Conservation (phyloP, 2,797 vertebrate genomes). For the Sebastes taczanowskii region DNA sequence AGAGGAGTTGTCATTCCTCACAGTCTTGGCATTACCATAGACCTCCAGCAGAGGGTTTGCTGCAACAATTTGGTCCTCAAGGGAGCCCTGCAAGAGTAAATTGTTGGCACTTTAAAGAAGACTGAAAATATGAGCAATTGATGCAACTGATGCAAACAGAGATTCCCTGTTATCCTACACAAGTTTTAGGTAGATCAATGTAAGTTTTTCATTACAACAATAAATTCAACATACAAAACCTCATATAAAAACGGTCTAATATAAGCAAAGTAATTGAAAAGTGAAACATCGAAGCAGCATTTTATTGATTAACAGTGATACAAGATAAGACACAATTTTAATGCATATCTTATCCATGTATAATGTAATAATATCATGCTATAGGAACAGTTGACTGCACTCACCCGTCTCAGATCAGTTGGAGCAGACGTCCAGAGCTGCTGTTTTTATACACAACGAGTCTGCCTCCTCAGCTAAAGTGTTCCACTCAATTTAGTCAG, state of each 20-base stretch:
- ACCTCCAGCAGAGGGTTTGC: slow-evolving; percentile 89
- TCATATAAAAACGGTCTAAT: not conserved
- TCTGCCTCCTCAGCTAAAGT: slow-evolving; percentile 39
- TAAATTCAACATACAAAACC: not conserved
- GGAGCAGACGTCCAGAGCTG: slow-evolving; percentile 2
- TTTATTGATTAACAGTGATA: not conserved
- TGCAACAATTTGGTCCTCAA: slow-evolving; percentile 76
- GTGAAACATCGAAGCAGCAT: not conserved
- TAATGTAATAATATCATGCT: not conserved
- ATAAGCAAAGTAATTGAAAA: not conserved
- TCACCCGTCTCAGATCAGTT: slow-evolving; percentile 48
- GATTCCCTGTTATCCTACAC: not conserved
- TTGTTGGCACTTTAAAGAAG: not conserved
- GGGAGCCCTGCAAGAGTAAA: not conserved
- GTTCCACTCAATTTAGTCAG: slow-evolving; percentile 56
- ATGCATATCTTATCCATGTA: not conserved
- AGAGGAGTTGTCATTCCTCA: slow-evolving; percentile 89
- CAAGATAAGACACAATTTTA: not conserved
- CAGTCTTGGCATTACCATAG: slow-evolving; percentile 89
- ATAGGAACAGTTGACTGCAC: not conserved
- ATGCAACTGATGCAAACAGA: not conserved
- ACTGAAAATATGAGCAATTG: not conserved
- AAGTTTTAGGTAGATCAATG: not conserved
- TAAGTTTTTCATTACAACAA: not conserved
- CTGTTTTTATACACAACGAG: slow-evolving; percentile 40